Evolutionary conservation across 2,797 vertebrate genomes (phyloP), one percentile per base, ranked within the genome.

Genomic region (Fringilla coelebs): DNA sequence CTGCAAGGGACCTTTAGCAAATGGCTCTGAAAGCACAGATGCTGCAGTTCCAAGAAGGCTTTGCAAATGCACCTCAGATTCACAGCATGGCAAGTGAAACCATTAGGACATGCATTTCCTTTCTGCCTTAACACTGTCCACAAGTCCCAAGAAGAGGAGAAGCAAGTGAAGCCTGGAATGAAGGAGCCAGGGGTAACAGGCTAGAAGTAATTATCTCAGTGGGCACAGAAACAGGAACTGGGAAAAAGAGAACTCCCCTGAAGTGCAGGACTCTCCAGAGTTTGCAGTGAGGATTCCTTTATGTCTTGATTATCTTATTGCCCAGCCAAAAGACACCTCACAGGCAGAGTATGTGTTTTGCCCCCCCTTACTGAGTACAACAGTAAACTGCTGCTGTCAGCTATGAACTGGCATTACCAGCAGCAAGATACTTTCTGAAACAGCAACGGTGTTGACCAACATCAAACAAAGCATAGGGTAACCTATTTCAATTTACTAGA

Each of bases 101-200:
- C 45, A 40, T 17, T 17, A 67, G 10, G 17, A 77, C 10, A 40
- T 0, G 0, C 0, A 0, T 58, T 36, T 34, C 17, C 72, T n/a
- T 70, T 58, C 60, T 66, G 36, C 40, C 21, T 38, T 41, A 48
- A 34, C 16, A 26, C 16, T 40, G 34, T 6, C 18, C 55, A 29
- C n/a, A 8, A 70, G n/a, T 4, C 31, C 28, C 57, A 74, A 52
- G 38, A 41, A 36, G 24, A 78, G 11, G 20, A 67, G 41, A 68
- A 87, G 26, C 13, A 72, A 68, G 36, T 8, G 5, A 40, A 86
- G 54, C 25, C 57, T 74, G 41, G 26, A 78, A 79, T 20, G 60
- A 54, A 76, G 61, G 31, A 88, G 51, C 19, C 41, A 49, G 22
- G 34, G 20, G 10, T 45, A 91, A 73, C 13, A 67, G 31, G 45